Conservation (phyloP, 2,113 vertebrate genomes). For the Laterallus jamaicensis region DNA sequence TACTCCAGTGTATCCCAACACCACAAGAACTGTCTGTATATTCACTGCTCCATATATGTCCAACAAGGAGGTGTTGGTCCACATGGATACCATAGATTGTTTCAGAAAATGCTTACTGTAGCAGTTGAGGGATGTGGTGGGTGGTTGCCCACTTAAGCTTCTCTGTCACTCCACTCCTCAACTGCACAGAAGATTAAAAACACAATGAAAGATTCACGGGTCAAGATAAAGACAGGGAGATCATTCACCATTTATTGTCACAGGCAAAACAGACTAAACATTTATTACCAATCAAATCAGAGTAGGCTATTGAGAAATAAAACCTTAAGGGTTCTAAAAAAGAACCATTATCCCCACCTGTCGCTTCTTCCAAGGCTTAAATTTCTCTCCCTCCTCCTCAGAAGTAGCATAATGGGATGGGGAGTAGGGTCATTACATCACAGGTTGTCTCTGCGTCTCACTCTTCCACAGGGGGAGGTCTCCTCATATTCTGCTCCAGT, state of each 20-base stretch:
- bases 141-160: too few relatives aligned
- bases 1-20: not conserved
- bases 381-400: not conserved
- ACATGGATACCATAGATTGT: not conserved
- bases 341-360: too few relatives aligned
- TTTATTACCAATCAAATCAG: not conserved
- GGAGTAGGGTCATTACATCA: too few relatives aligned
- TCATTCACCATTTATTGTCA: not conserved
- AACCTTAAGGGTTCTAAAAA: too few relatives aligned
- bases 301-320: too few relatives aligned
- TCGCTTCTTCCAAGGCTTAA: not conserved
- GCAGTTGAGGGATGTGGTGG: too few relatives aligned
- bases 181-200: too few relatives aligned
- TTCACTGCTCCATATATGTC: not conserved
- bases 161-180: too few relatives aligned
- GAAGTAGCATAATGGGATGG: rapidly evolving
- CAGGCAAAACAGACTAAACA: rapidly evolving
- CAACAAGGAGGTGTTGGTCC: not conserved
- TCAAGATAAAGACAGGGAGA: not conserved
- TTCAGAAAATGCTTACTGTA: not conserved
- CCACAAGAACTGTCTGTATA: not conserved
- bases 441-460: rapidly evolving
- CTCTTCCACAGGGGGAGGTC: not conserved
- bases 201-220: too few relatives aligned
- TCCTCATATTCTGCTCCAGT: not conserved